These are phyloP conservation scores for Dasysyrphus albostriatus DNA, from an alignment of 2,888 invertebrate genomes.

Conservation along the genomic window DNA sequence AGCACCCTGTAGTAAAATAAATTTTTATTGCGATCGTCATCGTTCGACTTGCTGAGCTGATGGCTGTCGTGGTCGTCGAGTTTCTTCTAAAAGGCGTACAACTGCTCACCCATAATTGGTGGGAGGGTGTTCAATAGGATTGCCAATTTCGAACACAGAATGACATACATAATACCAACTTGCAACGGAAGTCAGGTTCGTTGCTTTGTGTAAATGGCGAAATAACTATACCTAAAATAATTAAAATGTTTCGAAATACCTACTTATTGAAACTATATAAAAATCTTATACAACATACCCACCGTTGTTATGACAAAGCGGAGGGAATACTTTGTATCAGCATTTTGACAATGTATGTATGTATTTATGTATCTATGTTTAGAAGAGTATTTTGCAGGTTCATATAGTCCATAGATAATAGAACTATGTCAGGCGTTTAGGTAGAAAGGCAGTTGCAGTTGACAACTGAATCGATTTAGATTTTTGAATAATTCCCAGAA, in stretches of 20 bases:
- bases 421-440: too few relatives aligned
- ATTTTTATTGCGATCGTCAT: conserved; percentile 59
- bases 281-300: neutral
- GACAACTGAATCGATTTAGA: too few relatives aligned
- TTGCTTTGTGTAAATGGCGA: conserved; percentile 26
- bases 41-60: conserved; percentile 1
- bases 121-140: conserved; percentile 55
- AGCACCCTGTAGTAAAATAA: conserved; percentile 64
- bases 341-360: too few relatives aligned
- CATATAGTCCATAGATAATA: too few relatives aligned
- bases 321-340: too few relatives aligned
- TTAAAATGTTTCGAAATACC: conserved; percentile 25
- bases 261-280: neutral
- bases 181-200: conserved; percentile 69
- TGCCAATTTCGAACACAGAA: conserved; percentile 48
- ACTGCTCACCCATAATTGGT: conserved; percentile 55
- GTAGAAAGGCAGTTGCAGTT: too few relatives aligned
- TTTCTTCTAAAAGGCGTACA: conserved; percentile 56
- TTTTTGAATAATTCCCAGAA: too few relatives aligned
- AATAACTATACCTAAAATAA: neutral
- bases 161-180: conserved; percentile 54
- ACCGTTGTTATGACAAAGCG: neutral
- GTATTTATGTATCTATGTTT: too few relatives aligned
- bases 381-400: too few relatives aligned
- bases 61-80: conserved; percentile 19